These are phyloP conservation scores for Notiomystis cincta DNA, from an alignment of 2,113 vertebrate genomes.

Conservation along the genomic window DNA sequence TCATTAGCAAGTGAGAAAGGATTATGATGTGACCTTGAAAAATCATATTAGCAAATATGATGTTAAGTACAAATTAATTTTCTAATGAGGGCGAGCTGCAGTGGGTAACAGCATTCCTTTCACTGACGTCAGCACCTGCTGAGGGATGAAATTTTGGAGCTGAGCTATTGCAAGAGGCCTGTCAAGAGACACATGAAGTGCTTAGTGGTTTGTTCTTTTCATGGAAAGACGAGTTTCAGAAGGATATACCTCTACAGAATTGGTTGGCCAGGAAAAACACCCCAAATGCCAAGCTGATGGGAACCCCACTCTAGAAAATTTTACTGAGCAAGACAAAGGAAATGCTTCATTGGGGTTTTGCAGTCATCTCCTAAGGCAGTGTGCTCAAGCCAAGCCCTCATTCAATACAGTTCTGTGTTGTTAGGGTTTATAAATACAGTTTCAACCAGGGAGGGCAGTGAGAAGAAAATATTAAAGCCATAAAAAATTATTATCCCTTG, in stretches of 20 bases:
- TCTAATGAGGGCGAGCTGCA: conserved; percentile 51
- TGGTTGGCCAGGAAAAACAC: not conserved
- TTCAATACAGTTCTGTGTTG: not conserved
- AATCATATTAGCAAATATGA: conserved; percentile 46
- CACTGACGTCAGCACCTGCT: not conserved
- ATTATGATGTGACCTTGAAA: conserved; percentile 57
- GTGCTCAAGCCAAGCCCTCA: not conserved
- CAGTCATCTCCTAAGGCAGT: not conserved
- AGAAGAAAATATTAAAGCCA: not conserved
- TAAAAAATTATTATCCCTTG: not conserved
- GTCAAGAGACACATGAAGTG: not conserved
- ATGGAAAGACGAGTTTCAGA: not conserved
- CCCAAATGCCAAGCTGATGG: not conserved
- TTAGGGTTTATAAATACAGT: not conserved
- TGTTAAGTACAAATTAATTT: conserved; percentile 62
- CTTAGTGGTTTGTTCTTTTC: not conserved
- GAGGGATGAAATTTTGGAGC: conserved; percentile 17
- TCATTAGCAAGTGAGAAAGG: conserved; percentile 53
- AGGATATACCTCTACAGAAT: not conserved
- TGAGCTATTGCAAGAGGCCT: not conserved
- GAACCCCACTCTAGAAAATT: not conserved
- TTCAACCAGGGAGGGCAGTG: not conserved
- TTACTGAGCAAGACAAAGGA: not conserved
- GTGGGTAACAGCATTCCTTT: not conserved
- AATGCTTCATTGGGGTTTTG: not conserved